Evolutionary conservation across 2,888 invertebrate species (phyloP), one percentile per base, ranked within the genome.

Genomic region (Plutella xylostella): DNA sequence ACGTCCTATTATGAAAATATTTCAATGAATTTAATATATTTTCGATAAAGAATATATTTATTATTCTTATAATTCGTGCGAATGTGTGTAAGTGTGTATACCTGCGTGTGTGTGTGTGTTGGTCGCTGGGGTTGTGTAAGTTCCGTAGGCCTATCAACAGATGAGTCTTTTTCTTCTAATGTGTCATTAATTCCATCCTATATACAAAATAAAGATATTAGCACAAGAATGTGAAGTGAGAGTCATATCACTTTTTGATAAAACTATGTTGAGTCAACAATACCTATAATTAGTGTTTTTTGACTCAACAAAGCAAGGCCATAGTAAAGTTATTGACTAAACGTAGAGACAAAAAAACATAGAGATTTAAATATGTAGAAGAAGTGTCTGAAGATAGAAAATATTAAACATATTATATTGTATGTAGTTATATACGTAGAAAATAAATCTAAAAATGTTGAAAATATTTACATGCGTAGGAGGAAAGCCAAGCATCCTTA

Each of bases 81-180:
- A 61, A 58, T 68, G 67, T 73, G 68, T 70, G 61, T 62, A 61
- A 66, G 54, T 68, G 34, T 49, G 53, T 61, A 53, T 63, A 64
- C 63, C 63, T 65, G 57, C 52, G 58, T 56, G 46, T 61, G 65
- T 61, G 68, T 63, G 68, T 77, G 73, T 65, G 76, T 70, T 67
- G 75, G 72, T 76, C 75, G 80, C 78, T 77, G 66, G 48, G 73
- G 68, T 56, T 71, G 59, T 55, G 65, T 66, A 59, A 73, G 71
- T 61, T 77, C 77, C 62, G 76, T 63, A 62, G 68, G 65, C 63
- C 70, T 76, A 69, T 78, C 67, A 58, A 65, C 57, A 55, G 62
- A 51, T 53, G 60, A 65, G 53, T 58, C 53, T 50, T 55, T 56
- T 56, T 72, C 75, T 64, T 72, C 72, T 60, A 66, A 61, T 45